Percentiles rank a stretch among this genome's conserved stretches.
Conservation (phyloP, 2,888 invertebrate species). For the Campoplex capitator region DNA sequence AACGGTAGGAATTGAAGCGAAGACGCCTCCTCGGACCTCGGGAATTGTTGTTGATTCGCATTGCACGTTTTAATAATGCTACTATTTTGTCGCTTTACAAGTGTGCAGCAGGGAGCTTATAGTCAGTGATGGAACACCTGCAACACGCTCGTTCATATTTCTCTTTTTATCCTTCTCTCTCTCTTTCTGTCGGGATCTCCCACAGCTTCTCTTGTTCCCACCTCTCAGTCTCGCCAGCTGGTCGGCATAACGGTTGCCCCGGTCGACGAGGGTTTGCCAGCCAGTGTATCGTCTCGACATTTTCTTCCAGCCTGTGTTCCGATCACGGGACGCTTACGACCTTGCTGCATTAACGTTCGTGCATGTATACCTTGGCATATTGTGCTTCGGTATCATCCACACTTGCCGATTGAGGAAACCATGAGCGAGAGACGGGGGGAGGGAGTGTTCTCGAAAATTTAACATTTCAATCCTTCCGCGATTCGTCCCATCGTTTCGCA, state of each 20-base stretch:
- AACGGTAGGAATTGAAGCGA: constrained; percentile 17
- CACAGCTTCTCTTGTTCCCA: constrained; percentile 47
- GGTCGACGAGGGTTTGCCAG: constrained; percentile 44
- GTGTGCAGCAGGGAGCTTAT: neutral
- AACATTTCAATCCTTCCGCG: neutral
- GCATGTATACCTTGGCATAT: neutral
- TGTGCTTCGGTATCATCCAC: neutral
- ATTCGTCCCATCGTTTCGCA: neutral
- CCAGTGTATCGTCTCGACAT: constrained; percentile 35
- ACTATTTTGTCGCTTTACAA: neutral
- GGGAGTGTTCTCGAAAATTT: neutral
- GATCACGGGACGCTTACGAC: constrained; percentile 52
- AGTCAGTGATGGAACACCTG: constrained; percentile 64
- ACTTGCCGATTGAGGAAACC: neutral
- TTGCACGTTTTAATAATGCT: constrained; percentile 25
- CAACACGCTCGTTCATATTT: constrained; percentile 48
- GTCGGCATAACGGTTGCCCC: constrained; percentile 66
- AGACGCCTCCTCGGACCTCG: neutral
- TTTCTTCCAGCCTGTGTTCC: constrained; percentile 49
- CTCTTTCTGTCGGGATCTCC: constrained; percentile 12
- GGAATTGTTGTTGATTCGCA: constrained; percentile 34
- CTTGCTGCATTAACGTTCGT: constrained; percentile 17
- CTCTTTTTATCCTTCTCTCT: neutral
- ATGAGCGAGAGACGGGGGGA: neutral
- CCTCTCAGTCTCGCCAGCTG: constrained; percentile 67